Conservation (phyloP, 37 sponge, comb jelly and placozoan species). For the Lycopodina hypogea region DNA sequence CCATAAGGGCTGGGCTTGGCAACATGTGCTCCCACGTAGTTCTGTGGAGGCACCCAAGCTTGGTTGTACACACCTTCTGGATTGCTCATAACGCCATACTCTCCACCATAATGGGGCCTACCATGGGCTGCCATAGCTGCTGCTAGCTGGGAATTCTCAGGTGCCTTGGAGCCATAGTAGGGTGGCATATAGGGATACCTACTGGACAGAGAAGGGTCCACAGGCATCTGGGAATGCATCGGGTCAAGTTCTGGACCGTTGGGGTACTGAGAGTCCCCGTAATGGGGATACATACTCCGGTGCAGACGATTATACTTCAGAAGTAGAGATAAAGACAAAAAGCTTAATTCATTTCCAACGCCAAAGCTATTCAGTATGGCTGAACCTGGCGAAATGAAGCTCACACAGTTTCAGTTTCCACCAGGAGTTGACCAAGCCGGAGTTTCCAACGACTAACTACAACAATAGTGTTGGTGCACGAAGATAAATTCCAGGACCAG, state of each 20-base stretch:
- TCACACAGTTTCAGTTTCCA: neutral
- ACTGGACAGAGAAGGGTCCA: slow-evolving; percentile 21
- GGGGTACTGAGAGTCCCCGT: slow-evolving; percentile 34
- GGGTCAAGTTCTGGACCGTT: slow-evolving; percentile 21
- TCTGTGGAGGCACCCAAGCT: slow-evolving; percentile 8
- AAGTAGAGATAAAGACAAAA: slow-evolving; percentile 4
- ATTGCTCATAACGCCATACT: slow-evolving; percentile 11
- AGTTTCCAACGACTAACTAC: neutral
- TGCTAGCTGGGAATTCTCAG: slow-evolving; percentile 16
- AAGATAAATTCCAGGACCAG: slow-evolving; percentile 11
- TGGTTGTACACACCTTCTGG: slow-evolving; percentile 36
- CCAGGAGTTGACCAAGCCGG: neutral
- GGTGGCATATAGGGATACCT: slow-evolving; percentile 26
- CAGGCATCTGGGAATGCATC: slow-evolving; percentile 10
- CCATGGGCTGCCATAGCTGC: neutral
- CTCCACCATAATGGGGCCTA: slow-evolving; percentile 23
- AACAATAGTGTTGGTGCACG: slow-evolving; percentile 6
- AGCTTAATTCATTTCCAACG: slow-evolving; percentile 35
- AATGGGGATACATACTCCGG: slow-evolving; percentile 48
- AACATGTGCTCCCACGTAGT: slow-evolving; percentile 10
- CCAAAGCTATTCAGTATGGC: slow-evolving; percentile 4
- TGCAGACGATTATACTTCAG: neutral
- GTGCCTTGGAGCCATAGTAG: slow-evolving; percentile 38
- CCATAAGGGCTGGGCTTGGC: slow-evolving; percentile 21
- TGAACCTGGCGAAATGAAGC: neutral